Evolutionary conservation across 2,888 invertebrate species (phyloP).

Genomic region (Alviniconcha strummeri): DNA sequence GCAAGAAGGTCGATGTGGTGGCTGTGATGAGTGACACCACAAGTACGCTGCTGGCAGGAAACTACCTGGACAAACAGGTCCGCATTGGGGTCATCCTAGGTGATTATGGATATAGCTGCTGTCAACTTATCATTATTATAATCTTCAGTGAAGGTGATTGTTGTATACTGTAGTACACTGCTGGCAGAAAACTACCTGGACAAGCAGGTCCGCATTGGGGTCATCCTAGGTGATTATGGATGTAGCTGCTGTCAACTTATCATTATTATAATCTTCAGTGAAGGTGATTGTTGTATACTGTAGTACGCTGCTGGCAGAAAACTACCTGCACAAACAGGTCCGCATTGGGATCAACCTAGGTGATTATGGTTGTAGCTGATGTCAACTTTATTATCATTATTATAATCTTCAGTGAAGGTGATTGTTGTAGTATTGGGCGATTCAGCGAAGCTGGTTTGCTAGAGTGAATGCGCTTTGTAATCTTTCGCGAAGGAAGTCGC

Average conservation of each 20-base stretch:
- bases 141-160: too few relatives aligned
- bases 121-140: too few relatives aligned
- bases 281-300: too few relatives aligned
- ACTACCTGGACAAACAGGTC: slow-evolving; percentile 79
- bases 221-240: slow-evolving; percentile 78
- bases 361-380: slow-evolving; percentile 31
- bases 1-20: slow-evolving; percentile 78
- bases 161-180: slow-evolving; percentile 63
- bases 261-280: too few relatives aligned
- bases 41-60: slow-evolving; percentile 81
- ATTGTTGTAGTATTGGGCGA: too few relatives aligned
- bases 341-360: slow-evolving; percentile 84
- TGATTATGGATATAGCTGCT: slow-evolving; percentile 38
- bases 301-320: slow-evolving; percentile 80
- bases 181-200: slow-evolving; percentile 83
- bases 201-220: slow-evolving; percentile 80
- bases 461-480: too few relatives aligned
- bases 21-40: slow-evolving; percentile 88
- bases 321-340: slow-evolving; percentile 79
- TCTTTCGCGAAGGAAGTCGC: too few relatives aligned
- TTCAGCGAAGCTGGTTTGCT: too few relatives aligned
- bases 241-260: too few relatives aligned
- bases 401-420: too few relatives aligned
- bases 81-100: slow-evolving; percentile 84
- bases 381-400: too few relatives aligned